Evolutionary conservation across 2,888 invertebrate species (phyloP), one percentile per base, ranked within the genome.

Genomic region (Platycheirus rosarum): DNA sequence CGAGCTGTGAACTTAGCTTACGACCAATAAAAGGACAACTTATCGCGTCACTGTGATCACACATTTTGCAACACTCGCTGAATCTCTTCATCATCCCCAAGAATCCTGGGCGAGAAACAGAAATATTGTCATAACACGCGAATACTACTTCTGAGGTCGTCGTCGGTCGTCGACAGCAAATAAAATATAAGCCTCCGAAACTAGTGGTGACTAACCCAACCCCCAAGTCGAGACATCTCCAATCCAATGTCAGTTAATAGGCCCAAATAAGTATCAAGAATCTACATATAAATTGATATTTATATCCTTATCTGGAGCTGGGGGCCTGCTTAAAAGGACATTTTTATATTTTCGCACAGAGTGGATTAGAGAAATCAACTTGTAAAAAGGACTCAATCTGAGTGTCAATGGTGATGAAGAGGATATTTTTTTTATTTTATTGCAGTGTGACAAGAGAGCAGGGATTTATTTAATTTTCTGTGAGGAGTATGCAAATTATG

Each of bases 1-100:
- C 60, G 75, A 85, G 85, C 85, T 84, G 82, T 77, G 77, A 84
- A 82, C 71, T 82, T 71, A 82, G 76, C 76, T 82, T 68, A 82
- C 80, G 80, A 76, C 76, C 76, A 82, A 82, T 82, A 82, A 82
- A 76, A 76, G 37, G 66, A 48, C 35, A 75, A 65, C 63, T 75
- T 80, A 80, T 75, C 74, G 63, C 51, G 46, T 65, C 42, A 29
- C 65, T 75, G 79, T 75, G 79, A 80, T 75, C 74, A 70, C 69
- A 65, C 57, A 70, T 60, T 73, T 55, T 55, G 68, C 18, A 53
- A 62, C 48, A 40, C 60, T 37, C 32, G n/a, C n/a, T n/a, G n/a
- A n/a, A n/a, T n/a, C n/a, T n/a, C n/a, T n/a, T n/a, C n/a, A n/a
- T n/a, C n/a, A n/a, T 7, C 16, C n/a, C 14, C 18, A n/a, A n/a